Evolutionary conservation across 35 echinoderm and acorn worm species (phyloP).

Genomic region (Holothuria glaberrima): DNA sequence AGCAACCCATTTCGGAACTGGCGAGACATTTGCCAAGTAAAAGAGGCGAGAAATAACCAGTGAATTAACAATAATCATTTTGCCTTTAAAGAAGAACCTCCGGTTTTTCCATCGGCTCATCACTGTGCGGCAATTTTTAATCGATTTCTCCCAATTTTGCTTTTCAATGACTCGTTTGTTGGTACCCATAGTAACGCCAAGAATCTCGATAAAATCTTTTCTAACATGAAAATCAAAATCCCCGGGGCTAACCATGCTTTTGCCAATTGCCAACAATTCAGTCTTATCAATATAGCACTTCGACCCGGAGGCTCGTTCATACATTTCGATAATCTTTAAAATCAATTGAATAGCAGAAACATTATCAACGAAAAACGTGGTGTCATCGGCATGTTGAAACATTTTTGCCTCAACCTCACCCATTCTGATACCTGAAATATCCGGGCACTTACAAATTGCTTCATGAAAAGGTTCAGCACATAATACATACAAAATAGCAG

Average conservation of each 20-base stretch:
- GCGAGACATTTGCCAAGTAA: no score
- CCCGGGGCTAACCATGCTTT: no score
- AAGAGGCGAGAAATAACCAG: no score
- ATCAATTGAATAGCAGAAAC: not conserved
- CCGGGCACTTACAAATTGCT: not conserved
- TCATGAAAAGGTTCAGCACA: not conserved
- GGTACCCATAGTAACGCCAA: constrained; percentile 21
- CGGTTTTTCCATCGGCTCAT: not conserved
- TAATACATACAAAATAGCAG: constrained; percentile 40
- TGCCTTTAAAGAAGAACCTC: constrained; percentile 15
- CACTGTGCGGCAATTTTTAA: not conserved
- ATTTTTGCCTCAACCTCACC: constrained; percentile 25
- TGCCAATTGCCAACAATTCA: no score
- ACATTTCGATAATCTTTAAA: not conserved
- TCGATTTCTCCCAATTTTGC: no score
- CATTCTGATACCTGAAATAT: not conserved
- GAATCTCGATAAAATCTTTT: not conserved
- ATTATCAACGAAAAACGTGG: constrained; percentile 45
- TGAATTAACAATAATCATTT: constrained; percentile 24
- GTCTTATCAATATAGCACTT: not conserved
- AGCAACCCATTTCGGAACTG: no score
- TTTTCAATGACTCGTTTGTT: not conserved
- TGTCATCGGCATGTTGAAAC: constrained; percentile 59
- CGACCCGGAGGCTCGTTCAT: constrained; percentile 26
- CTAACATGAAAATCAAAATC: not conserved